Conservation (phyloP, 2,797 vertebrate species). For the Ciconia nigra region DNA sequence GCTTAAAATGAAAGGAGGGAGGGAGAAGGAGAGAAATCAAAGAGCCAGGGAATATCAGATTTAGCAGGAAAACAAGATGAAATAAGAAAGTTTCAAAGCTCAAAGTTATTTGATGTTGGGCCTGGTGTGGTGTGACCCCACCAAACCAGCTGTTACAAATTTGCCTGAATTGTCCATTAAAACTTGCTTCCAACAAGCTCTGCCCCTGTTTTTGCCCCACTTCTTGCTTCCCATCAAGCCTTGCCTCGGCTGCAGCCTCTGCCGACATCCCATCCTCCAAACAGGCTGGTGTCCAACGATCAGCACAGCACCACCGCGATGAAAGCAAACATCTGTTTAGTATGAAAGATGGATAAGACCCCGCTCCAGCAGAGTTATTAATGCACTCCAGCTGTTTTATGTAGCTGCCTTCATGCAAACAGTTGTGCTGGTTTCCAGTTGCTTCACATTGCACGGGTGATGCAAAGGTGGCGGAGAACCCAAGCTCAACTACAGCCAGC, state of each 20-base stretch:
- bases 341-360: background rate
- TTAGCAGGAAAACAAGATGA: slow-evolving; percentile 3
- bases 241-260: background rate
- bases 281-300: background rate
- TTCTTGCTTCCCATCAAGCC: background rate
- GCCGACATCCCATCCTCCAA: background rate
- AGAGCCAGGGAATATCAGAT: background rate
- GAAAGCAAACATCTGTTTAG: background rate
- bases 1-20: background rate
- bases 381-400: background rate
- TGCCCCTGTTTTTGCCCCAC: background rate
- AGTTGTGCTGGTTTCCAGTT: background rate
- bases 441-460: background rate
- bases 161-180: background rate
- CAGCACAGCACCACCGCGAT: background rate
- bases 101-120: background rate
- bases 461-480: background rate
- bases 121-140: background rate
- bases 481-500: background rate
- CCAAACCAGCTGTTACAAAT: slow-evolving; percentile 5
- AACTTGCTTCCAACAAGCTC: background rate
- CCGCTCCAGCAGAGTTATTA: background rate
- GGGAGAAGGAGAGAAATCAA: background rate
- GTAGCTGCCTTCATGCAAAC: background rate
- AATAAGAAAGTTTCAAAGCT: slow-evolving; percentile 16